Evolutionary conservation across 1,140 invertebrate genomes (phyloP).

Genomic region (Drosophila mayri): DNA sequence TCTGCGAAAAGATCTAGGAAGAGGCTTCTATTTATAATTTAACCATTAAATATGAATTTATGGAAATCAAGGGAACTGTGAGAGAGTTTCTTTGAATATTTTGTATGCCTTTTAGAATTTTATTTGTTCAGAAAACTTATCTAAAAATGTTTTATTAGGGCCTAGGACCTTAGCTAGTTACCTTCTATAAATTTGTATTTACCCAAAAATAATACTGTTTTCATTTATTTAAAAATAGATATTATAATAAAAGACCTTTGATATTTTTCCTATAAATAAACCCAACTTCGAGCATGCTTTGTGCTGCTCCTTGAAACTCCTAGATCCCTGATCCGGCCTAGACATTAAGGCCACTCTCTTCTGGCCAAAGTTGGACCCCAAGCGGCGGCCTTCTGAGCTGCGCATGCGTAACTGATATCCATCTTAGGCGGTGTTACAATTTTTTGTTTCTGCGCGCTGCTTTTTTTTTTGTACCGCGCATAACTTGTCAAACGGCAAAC

Average conservation of each 20-base stretch:
- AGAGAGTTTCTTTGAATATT: not conserved
- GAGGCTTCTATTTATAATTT: not conserved
- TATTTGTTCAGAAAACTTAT: not conserved
- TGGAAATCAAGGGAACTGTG: not conserved
- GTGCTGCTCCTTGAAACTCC: not conserved
- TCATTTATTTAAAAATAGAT: not conserved
- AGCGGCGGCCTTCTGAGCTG: conserved; percentile 36
- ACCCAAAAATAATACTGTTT: not conserved
- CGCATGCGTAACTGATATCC: conserved; percentile 77
- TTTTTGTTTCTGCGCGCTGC: conserved; percentile 29
- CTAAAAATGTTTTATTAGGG: not conserved
- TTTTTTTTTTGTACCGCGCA: conserved; percentile 40
- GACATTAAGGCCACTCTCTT: conserved; percentile 33
- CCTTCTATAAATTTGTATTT: not conserved
- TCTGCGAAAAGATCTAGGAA: not conserved
- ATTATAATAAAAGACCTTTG: not conserved
- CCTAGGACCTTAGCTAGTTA: not conserved
- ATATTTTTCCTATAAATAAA: not conserved
- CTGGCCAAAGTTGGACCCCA: conserved; percentile 35
- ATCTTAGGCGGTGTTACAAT: conserved; percentile 74
- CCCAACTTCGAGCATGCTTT: not conserved
- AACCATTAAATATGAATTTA: not conserved
- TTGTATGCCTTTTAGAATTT: not conserved
- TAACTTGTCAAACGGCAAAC: conserved; percentile 78
- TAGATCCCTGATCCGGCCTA: conserved; percentile 10